Evolutionary conservation across 2,888 invertebrate genomes (phyloP), one percentile per base, ranked within the genome.

Genomic region (Dicranocentrus wangi): DNA sequence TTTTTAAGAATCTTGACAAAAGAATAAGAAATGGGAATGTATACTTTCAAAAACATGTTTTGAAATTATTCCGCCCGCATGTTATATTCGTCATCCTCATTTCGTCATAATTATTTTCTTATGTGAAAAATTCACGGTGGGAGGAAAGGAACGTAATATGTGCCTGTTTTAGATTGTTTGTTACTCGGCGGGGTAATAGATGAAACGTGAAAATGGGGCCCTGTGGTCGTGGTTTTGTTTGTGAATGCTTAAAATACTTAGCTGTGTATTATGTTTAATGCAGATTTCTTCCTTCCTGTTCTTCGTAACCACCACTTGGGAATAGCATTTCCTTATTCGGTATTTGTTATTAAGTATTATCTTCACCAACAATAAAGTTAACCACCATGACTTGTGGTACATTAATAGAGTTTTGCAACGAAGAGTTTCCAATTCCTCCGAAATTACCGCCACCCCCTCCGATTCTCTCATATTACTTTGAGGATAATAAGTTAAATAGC

Each of bases 371-470:
- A n/a, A 42, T 42, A 61, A 61, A 43, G 47, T 23, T 13, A 69
- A 69, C 72, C 60, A 80, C 72, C 66, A 80, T 80, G 79, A 80
- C 79, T 55, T 80, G 79, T 43, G 79, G 79, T 51, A 78, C 78
- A 28, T 66, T 80, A 13, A 25, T 80, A 25, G 79, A 80, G 58
- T 80, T 80, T 68, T 80, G 79, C 61, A 72, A 72, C 58, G 79
- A 80, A 28, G 79, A 80, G 19, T 80, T 80, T 39, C 68, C 79
- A 0, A 77, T 75, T 21, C 77, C 83, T 17, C 85, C 84, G 0
- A 68, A 55, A 47, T 51, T 85, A 0, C 85, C 85, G 1, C 86
- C 86, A 68, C 85, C 86, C 3, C 86, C 86, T 25, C 86, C 86
- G 32, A 61, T 86, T 10, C 83, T 72, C n/a, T 80, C 79, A 0